A percentile compares a stretch with the other conserved stretches of the same genome.
Evolutionary conservation across 2,113 vertebrate genomes (phyloP).

Genomic region (Oreochromis aureus): DNA sequence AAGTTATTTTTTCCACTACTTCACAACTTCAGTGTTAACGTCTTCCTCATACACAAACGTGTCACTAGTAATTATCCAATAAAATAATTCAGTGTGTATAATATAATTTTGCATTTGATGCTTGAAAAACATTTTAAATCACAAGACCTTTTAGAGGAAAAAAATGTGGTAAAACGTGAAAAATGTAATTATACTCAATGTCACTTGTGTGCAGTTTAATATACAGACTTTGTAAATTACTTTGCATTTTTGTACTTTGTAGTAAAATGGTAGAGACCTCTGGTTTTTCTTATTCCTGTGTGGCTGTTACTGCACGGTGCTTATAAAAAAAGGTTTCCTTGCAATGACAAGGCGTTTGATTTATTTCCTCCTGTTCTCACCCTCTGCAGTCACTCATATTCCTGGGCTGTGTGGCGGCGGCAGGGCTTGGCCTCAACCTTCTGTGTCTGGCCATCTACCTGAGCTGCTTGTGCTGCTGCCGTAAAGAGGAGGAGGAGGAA

Average conservation of each 20-base stretch:
- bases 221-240: not conserved
- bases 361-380: not conserved
- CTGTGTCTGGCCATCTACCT: constrained; percentile 82
- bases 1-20: not conserved
- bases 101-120: not conserved
- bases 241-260: not conserved
- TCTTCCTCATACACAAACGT: not conserved
- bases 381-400: constrained; percentile 82
- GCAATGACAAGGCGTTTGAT: not conserved
- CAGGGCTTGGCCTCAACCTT: constrained; percentile 88
- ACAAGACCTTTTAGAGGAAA: not conserved
- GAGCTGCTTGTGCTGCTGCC: constrained; percentile 86
- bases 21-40: not conserved
- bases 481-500: constrained; percentile 72
- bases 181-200: not conserved
- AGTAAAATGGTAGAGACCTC: not conserved
- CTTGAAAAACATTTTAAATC: not conserved
- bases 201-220: not conserved
- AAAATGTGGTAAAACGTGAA: not conserved
- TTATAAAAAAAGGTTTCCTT: not conserved
- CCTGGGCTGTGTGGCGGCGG: constrained; percentile 80
- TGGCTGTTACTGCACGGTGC: not conserved
- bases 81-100: not conserved
- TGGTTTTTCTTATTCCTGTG: accelerated
- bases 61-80: not conserved